Conservation (phyloP, 1,140 invertebrate genomes). For the Cepaea nemoralis region DNA sequence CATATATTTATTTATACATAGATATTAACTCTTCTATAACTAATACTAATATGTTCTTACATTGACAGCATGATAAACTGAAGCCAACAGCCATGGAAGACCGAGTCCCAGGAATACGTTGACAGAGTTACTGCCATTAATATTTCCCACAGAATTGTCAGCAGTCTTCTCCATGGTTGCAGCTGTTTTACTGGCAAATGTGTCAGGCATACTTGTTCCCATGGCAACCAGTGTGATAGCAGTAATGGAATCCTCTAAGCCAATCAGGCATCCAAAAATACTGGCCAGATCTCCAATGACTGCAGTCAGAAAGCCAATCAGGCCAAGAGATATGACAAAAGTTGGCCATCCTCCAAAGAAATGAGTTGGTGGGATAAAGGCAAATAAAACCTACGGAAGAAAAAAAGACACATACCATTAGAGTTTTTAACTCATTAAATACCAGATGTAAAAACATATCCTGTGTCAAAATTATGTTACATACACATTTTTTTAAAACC, state of each 20-base stretch:
- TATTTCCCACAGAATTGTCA: constrained; percentile 75
- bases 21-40: too few relatives aligned
- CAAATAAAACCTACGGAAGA: constrained; percentile 75
- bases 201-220: constrained; percentile 81
- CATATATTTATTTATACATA: too few relatives aligned
- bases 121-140: constrained; percentile 75
- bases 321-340: constrained; percentile 76
- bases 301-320: constrained; percentile 78
- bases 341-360: constrained; percentile 78
- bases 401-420: constrained; percentile 18
- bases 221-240: constrained; percentile 82
- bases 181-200: constrained; percentile 75
- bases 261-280: constrained; percentile 79
- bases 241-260: constrained; percentile 76
- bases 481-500: too few relatives aligned
- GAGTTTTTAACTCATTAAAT: too few relatives aligned
- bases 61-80: constrained; percentile 75
- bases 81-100: constrained; percentile 78
- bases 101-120: constrained; percentile 81
- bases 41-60: constrained; percentile 70
- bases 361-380: constrained; percentile 77
- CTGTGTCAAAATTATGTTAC: too few relatives aligned
- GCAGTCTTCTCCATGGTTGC: constrained; percentile 73
- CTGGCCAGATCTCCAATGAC: constrained; percentile 78
- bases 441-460: too few relatives aligned